These are phyloP conservation scores for Atherinosoma microstoma DNA, from an alignment of 2,797 vertebrate species.

Conservation along the genomic window DNA sequence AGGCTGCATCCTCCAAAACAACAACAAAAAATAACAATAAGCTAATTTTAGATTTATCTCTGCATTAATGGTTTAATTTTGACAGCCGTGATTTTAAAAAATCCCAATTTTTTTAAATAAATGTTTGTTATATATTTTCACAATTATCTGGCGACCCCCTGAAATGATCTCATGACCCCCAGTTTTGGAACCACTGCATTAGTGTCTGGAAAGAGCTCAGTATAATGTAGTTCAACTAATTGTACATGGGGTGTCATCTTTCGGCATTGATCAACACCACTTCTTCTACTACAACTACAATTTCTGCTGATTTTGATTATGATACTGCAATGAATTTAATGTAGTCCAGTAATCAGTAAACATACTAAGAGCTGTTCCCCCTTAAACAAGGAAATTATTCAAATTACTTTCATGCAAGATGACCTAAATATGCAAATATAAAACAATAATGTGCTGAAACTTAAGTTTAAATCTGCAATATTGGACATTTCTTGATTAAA, in stretches of 20 bases:
- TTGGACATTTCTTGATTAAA: neutral
- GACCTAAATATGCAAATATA: neutral
- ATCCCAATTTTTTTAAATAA: no score
- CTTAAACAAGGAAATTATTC: neutral
- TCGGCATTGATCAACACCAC: neutral
- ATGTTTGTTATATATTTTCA: no score
- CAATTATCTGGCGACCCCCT: no score
- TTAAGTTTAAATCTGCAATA: neutral
- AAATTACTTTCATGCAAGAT: neutral
- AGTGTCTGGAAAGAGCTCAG: neutral
- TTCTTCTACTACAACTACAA: neutral
- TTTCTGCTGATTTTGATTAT: neutral
- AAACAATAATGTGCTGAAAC: neutral
- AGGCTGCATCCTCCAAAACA: conserved; percentile 1
- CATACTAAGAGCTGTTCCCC: neutral
- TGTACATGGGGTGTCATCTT: conserved; percentile 40
- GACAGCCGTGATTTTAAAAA: no score
- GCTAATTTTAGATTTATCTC: no score
- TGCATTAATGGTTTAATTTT: no score
- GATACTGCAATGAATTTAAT: neutral
- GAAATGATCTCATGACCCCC: no score
- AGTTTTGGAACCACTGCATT: no score
- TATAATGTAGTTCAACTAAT: conserved; percentile 30
- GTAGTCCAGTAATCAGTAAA: neutral
- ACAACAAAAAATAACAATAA: neutral